phyloP scores from a whole-genome alignment of 37 sponge, comb jelly and placozoan genomes.

The Aplysina aerophoba region DNA sequence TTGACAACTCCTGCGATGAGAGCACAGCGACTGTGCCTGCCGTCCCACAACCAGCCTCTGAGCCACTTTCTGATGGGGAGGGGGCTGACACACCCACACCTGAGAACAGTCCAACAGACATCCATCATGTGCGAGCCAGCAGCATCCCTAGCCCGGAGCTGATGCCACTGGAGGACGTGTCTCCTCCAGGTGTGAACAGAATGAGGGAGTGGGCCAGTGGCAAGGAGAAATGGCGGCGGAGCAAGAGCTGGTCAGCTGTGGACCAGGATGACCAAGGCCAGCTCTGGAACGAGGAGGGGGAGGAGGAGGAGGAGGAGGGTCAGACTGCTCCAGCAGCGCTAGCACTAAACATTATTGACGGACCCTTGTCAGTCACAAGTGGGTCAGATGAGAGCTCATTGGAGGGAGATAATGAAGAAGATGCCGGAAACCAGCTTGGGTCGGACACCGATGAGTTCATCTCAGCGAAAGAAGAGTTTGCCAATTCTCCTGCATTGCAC shows the following conservation, averaged over 20 bases:
- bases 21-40: background rate
- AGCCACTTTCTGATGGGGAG: constrained; percentile 7
- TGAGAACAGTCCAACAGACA: background rate
- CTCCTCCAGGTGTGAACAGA: too few relatives aligned
- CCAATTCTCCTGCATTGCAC: constrained; percentile 2
- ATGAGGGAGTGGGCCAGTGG: too few relatives aligned
- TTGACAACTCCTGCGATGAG: background rate
- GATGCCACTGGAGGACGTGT: background rate
- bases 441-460: constrained; percentile 23
- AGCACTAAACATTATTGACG: background rate
- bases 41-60: background rate
- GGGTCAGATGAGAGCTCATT: background rate
- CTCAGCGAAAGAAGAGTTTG: constrained; percentile 15
- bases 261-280: background rate
- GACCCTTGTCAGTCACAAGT: background rate
- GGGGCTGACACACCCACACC: background rate
- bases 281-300: background rate
- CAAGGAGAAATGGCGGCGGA: background rate
- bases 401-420: background rate
- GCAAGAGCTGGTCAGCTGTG: constrained; percentile 7
- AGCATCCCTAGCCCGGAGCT: constrained; percentile 1
- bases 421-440: background rate
- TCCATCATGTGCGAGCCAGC: background rate
- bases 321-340: background rate
- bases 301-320: constrained; percentile 1